Evolutionary conservation across 2,113 vertebrate genomes (phyloP).

Genomic region (Petaurus breviceps): DNA sequence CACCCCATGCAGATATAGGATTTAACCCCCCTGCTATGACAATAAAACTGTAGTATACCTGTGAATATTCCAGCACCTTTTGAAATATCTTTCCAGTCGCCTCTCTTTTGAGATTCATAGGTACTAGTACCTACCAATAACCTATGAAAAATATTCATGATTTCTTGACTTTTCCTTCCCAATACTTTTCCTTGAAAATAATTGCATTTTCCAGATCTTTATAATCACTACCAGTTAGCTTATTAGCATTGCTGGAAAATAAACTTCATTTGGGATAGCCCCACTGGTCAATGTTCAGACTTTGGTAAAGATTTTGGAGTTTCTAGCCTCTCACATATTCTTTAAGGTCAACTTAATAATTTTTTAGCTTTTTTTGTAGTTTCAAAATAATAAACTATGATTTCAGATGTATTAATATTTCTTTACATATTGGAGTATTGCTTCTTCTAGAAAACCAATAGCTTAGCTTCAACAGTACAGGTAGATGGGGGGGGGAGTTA

Average conservation of each 20-base stretch:
- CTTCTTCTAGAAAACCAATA: neutral
- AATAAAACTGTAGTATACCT: neutral
- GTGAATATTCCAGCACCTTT: neutral
- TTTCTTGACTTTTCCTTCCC: neutral
- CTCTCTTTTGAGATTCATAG: neutral
- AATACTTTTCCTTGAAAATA: constrained; percentile 5
- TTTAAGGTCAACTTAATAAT: neutral
- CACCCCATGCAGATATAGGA: neutral
- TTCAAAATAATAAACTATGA: neutral
- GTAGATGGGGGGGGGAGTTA: too few species aligned
- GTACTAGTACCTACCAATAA: neutral
- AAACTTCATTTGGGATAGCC: neutral
- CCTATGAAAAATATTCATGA: constrained; percentile 26
- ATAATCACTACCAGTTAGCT: neutral
- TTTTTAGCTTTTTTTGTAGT: neutral
- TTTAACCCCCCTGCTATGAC: neutral
- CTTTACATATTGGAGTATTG: neutral
- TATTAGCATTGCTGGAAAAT: constrained; percentile 22
- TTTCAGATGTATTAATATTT: neutral
- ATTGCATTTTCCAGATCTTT: constrained; percentile 15
- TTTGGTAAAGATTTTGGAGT: neutral
- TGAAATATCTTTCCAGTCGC: neutral
- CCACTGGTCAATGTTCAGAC: neutral
- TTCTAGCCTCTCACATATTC: constrained; percentile 12
- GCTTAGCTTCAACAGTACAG: neutral